Conservation (phyloP, 1,140 invertebrate genomes). For the Xylocopa sonorina region DNA sequence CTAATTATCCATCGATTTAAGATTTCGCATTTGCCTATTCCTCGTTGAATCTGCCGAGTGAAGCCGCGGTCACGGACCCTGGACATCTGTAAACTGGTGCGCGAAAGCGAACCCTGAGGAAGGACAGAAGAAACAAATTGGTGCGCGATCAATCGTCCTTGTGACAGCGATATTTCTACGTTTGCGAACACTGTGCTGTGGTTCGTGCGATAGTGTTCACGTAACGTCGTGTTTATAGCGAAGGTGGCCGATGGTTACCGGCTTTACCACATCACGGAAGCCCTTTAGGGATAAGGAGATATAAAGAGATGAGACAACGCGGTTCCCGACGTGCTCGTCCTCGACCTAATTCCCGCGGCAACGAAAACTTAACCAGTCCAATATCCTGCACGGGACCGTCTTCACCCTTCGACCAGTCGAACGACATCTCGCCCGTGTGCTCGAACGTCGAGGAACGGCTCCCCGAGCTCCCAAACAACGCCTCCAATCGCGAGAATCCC, state of each 20-base stretch:
- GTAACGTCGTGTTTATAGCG: constrained; percentile 6
- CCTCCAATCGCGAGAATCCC: constrained; percentile 24
- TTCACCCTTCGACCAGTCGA: constrained; percentile 64
- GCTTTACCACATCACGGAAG: constrained; percentile 42
- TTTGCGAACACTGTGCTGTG: not conserved
- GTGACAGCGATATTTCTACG: not conserved
- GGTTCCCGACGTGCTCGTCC: constrained; percentile 65
- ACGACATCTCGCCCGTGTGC: constrained; percentile 58
- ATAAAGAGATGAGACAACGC: constrained; percentile 73
- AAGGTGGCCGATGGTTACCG: constrained; percentile 22
- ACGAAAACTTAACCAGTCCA: constrained; percentile 65
- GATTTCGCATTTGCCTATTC: no score
- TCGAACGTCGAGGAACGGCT: constrained; percentile 65
- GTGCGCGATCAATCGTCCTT: not conserved
- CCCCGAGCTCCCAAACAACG: constrained; percentile 52
- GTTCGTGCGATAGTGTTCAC: not conserved
- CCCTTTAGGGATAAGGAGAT: constrained; percentile 46
- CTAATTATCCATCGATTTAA: no score
- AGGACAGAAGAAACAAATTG: not conserved
- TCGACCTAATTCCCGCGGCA: constrained; percentile 70
- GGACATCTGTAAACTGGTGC: no score
- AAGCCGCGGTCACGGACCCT: no score
- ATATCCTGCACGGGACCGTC: constrained; percentile 64
- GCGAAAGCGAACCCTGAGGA: not conserved
- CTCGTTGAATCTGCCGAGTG: no score